Conservation (phyloP, 2,888 invertebrate genomes). For the Mimumesa dahlbomi region DNA sequence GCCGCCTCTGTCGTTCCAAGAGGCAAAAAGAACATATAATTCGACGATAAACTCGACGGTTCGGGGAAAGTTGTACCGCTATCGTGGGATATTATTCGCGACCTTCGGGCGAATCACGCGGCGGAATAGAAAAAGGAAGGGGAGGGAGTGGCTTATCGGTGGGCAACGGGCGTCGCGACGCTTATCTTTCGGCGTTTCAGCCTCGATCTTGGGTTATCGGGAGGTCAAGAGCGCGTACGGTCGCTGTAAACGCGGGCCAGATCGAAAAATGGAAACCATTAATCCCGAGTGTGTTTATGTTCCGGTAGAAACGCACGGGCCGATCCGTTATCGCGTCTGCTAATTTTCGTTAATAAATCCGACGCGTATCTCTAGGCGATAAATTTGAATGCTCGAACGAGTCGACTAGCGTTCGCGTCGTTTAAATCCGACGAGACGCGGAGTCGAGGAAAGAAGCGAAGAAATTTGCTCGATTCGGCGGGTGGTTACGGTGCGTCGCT, state of each 20-base stretch:
- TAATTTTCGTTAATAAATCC: no score
- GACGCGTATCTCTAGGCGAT: no score
- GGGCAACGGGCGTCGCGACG: slow-evolving; percentile 24
- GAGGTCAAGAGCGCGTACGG: slow-evolving; percentile 36
- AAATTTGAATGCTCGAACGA: no score
- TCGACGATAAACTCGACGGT: neutral
- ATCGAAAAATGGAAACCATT: neutral
- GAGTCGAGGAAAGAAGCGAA: no score
- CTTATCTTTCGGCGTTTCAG: slow-evolving; percentile 52
- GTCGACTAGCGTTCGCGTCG: no score
- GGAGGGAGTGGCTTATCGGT: slow-evolving; percentile 34
- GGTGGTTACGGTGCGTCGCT: no score
- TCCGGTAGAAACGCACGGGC: no score
- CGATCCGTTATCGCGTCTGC: no score
- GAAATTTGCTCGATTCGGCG: neutral
- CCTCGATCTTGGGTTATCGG: slow-evolving; percentile 58
- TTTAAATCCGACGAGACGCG: neutral
- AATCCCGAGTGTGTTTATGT: no score
- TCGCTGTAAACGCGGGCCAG: neutral
- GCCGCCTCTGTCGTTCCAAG: no score
- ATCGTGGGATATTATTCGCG: slow-evolving; percentile 4
- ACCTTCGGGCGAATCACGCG: slow-evolving; percentile 24
- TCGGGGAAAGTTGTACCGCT: neutral
- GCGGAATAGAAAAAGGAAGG: slow-evolving; percentile 11
- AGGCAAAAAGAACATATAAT: no score